Conservation (phyloP, 2,113 vertebrate genomes). For the Silurus glanis region DNA sequence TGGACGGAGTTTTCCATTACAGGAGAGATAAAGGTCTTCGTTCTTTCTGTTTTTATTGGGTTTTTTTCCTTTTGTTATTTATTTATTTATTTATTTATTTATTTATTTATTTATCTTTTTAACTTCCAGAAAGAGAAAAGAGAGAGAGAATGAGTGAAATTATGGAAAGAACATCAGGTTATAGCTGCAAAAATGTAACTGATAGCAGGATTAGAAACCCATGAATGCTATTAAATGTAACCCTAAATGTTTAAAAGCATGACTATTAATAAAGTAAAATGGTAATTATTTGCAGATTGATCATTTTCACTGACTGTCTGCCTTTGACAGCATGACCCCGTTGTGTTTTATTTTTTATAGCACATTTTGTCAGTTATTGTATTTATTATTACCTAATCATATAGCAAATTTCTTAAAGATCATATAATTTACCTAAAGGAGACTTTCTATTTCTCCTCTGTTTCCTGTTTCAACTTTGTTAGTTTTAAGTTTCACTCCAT, state of each 20-base stretch:
- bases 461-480: slow-evolving; percentile 15
- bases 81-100: too few relatives aligned
- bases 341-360: neutral
- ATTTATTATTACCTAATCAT: neutral
- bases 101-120: too few relatives aligned
- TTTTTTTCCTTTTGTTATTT: too few relatives aligned
- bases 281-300: neutral
- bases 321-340: neutral
- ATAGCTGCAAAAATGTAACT: neutral
- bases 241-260: neutral
- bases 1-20: too few relatives aligned
- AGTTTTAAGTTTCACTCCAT: slow-evolving; percentile 36
- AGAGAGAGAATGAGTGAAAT: too few relatives aligned
- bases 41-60: too few relatives aligned
- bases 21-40: too few relatives aligned
- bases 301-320: neutral
- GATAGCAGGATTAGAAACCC: neutral
- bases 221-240: neutral
- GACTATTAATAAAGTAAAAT: neutral
- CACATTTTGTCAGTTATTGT: too few relatives aligned
- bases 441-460: neutral
- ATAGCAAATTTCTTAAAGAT: neutral
- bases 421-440: neutral
- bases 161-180: neutral
- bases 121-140: too few relatives aligned